A percentile compares a stretch with the other conserved stretches of the same genome.
Evolutionary conservation across 1,140 invertebrate genomes (phyloP).

Genomic region (Cotesia chilonis): DNA sequence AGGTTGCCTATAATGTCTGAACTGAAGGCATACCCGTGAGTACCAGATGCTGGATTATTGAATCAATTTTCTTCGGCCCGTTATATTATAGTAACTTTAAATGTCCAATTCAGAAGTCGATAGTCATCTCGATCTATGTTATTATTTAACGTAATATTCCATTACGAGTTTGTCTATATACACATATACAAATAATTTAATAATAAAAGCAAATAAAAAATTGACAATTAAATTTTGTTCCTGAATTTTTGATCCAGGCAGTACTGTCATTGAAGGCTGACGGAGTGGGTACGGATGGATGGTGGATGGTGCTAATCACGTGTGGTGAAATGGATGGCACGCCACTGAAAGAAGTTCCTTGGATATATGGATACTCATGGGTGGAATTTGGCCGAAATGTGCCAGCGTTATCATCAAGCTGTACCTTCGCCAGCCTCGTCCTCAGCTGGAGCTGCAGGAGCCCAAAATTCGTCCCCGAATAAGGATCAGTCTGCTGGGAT

Average conservation of each 20-base stretch:
- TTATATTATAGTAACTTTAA: conserved; percentile 6
- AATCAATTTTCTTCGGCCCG: conserved; percentile 18
- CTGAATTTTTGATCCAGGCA: no score
- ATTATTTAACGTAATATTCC: not conserved
- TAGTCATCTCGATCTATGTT: conserved; percentile 12
- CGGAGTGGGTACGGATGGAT: conserved; percentile 41
- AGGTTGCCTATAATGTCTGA: not conserved
- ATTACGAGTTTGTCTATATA: not conserved
- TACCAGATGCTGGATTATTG: not conserved
- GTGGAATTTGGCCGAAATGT: conserved; percentile 67
- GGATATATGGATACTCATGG: conserved; percentile 68
- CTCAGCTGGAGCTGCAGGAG: conserved; percentile 10
- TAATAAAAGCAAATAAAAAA: no score
- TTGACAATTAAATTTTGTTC: no score
- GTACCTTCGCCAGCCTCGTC: conserved; percentile 42
- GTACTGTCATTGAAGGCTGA: conserved; percentile 29
- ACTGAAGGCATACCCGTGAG: conserved; percentile 6
- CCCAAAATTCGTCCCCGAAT: conserved; percentile 59
- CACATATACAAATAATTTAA: no score
- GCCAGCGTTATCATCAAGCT: conserved; percentile 66
- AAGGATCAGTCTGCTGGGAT: conserved; percentile 59
- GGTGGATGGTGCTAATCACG: conserved; percentile 48
- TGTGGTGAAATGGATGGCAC: conserved; percentile 63
- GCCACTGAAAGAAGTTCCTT: conserved; percentile 57
- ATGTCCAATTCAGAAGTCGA: conserved; percentile 15